Base-by-base conservation (phyloP, 2,113 vertebrate species). In the Daboia siamensis region DNA sequence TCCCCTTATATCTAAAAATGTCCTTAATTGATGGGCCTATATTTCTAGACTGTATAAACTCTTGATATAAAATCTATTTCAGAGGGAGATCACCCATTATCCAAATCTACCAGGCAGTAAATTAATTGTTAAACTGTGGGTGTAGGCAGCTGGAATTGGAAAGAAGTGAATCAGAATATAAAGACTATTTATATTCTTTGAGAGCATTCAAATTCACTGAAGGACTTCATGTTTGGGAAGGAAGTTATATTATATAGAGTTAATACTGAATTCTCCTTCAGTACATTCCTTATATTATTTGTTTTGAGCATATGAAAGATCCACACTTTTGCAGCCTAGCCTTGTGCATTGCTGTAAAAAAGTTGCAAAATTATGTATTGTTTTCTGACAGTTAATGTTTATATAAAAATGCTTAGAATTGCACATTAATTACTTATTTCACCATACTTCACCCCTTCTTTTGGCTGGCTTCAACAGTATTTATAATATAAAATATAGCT, bases 351-450 rank as follows among this genome's bases (percentile, higher is more conserved):
- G 89, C 87, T 33, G 52, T 39, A 92, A 69, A n/a, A 92, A 93
- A 94, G 89, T 57, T 94, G 93, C 92, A 94, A 23, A 93, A 29
- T 48, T 80, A 6, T 29, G 8, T 57, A 2, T 54, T 86, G 87
- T 93, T 94, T 94, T 24, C 52, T 89, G 13, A 46, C 61, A 92
- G 6, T 80, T 80, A 80, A 2, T 93, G 59, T 94, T 90, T 94
- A 86, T 93, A 86, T 55, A 55, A 46, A 0, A 91, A 24, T 24
- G 55, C 15, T 92, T 93, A 91, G 87, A 92, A 61, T 51, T 89
- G 29, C 1, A 0, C 44, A 39, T 74, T 20, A 74, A 20, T 74
- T 39, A 74, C 15, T 20, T 39, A 2, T 74, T 74, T 74, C n/a
- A 74, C 69, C n/a, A 39, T 39, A 20, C n/a, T 74, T 74, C 20